phyloP scores from a whole-genome alignment of 2,113 vertebrate genomes.

The Casuarius casuarius region DNA sequence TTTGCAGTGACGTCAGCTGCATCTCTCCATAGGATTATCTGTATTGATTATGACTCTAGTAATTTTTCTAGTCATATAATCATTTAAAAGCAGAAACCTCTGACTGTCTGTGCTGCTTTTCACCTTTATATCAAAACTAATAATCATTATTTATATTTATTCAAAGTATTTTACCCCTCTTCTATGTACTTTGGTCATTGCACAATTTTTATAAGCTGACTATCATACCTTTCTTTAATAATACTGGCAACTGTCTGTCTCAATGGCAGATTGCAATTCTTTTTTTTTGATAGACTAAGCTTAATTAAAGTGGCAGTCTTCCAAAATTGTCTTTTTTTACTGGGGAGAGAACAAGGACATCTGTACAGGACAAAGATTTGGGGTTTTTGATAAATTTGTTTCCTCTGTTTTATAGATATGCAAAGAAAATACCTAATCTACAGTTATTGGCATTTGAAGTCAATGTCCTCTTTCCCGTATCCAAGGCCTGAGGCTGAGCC shows the following conservation, averaged over 20 bases:
- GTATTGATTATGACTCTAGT: background rate
- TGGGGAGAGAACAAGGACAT: conserved; percentile 36
- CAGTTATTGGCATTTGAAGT: background rate
- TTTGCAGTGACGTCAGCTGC: background rate
- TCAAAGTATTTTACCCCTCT: background rate
- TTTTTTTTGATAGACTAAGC: background rate
- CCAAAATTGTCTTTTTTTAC: background rate
- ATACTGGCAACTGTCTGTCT: conserved; percentile 49
- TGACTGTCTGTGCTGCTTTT: background rate
- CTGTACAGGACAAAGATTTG: conserved; percentile 44
- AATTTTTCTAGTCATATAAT: conserved; percentile 24
- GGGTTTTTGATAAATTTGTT: conserved; percentile 32
- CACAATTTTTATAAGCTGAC: conserved; percentile 41
- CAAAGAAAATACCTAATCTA: conserved; percentile 15
- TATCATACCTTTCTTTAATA: conserved; percentile 19
- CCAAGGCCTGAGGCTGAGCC: background rate
- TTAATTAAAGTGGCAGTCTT: conserved; percentile 70
- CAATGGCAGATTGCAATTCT: conserved; percentile 43
- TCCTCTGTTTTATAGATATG: conserved; percentile 13
- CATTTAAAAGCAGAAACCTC: background rate
- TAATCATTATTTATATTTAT: conserved; percentile 23
- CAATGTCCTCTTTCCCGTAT: background rate
- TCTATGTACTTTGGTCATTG: conserved; percentile 30
- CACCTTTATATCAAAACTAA: background rate
- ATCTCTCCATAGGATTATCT: conserved; percentile 12